Conservation (phyloP, 2,113 vertebrate genomes). For the Chaetura pelagica region DNA sequence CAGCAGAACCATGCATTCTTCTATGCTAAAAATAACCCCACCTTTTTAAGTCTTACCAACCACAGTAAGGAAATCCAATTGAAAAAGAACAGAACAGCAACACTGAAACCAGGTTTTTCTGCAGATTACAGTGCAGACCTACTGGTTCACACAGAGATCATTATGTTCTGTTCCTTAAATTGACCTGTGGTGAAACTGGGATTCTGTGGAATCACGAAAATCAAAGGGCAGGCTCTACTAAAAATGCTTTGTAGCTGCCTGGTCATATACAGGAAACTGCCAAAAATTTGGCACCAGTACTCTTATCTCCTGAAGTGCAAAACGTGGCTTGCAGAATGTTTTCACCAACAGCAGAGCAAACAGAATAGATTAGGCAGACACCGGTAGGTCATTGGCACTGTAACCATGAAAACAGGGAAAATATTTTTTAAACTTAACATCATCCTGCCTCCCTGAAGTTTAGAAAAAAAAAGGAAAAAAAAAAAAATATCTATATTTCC, state of each 20-base stretch:
- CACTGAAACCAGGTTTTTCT: neutral
- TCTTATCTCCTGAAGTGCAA: conserved; percentile 30
- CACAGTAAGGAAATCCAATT: neutral
- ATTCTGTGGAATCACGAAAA: conserved; percentile 23
- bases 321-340: neutral
- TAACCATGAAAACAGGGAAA: neutral
- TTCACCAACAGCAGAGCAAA: neutral
- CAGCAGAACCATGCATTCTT: neutral
- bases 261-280: neutral
- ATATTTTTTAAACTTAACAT: conserved; percentile 16
- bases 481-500: neutral
- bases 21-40: neutral
- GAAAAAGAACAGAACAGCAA: conserved; percentile 16
- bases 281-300: conserved; percentile 33
- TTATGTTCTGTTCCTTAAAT: neutral
- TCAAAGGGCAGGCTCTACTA: neutral
- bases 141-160: neutral
- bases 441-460: neutral
- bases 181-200: neutral
- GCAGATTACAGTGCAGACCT: conserved; percentile 12
- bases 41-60: neutral
- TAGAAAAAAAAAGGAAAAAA: accelerated
- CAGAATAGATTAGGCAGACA: neutral
- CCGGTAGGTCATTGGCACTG: neutral
- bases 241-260: conserved; percentile 3